Evolutionary conservation across 2,113 vertebrate genomes (phyloP).

Genomic region (Proteles cristata): DNA sequence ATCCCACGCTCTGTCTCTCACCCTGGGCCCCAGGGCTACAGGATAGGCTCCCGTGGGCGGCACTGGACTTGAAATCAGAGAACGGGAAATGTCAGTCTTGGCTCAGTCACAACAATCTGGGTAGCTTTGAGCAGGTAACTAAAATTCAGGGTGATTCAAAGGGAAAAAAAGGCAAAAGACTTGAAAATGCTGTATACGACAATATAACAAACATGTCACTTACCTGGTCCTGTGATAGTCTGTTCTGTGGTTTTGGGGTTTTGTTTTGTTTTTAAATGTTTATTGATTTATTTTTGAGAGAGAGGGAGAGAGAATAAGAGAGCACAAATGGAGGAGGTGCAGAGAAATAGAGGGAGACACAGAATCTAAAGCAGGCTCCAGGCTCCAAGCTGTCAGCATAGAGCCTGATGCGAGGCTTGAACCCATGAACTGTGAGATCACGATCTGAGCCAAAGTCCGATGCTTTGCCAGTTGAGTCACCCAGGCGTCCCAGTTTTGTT

Average conservation of each 20-base stretch:
- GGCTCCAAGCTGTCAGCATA: no score
- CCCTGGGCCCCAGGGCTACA: rapidly evolving
- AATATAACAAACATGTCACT: not conserved
- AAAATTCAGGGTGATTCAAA: not conserved
- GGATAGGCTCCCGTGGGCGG: not conserved
- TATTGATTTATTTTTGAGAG: no score
- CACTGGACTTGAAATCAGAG: not conserved
- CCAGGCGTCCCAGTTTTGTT: no score
- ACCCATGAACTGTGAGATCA: no score
- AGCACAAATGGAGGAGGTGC: no score
- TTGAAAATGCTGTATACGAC: not conserved
- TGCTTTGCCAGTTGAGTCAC: no score
- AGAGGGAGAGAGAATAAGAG: no score
- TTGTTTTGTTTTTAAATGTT: not conserved
- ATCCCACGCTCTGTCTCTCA: not conserved
- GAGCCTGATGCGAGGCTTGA: no score
- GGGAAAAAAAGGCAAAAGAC: not conserved
- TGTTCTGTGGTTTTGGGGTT: not conserved
- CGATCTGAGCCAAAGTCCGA: no score
- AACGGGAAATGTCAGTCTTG: not conserved
- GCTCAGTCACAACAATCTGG: not conserved
- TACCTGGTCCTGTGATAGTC: not conserved
- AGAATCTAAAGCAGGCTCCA: no score
- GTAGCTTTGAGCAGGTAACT: not conserved
- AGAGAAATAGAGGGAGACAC: no score